A percentile compares a stretch with the other conserved stretches of the same genome.
These are phyloP conservation scores for Leptarthrus brevirostris DNA, from an alignment of 2,888 invertebrate genomes.

Conservation along the genomic window DNA sequence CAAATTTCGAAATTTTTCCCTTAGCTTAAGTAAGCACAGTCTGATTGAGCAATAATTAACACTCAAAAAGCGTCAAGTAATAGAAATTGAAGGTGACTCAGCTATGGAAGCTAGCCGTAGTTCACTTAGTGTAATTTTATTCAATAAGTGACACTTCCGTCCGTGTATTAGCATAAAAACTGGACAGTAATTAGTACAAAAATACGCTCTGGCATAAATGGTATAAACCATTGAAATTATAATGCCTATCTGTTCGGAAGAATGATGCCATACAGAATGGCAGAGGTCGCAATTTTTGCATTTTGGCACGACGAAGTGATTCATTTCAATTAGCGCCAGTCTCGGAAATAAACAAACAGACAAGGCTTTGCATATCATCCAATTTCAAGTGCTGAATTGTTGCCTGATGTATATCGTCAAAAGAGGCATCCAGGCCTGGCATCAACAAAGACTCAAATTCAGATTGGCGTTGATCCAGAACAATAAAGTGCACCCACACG, in stretches of 20 bases:
- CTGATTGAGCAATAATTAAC: not conserved
- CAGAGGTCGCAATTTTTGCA: not conserved
- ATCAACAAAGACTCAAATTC: not conserved
- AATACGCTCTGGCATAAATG: not conserved
- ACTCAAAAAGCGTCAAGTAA: not conserved
- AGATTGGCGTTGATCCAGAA: not conserved
- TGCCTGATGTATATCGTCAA: not conserved
- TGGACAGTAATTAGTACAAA: conserved; percentile 11
- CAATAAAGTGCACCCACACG: not conserved
- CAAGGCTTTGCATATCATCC: conserved; percentile 1
- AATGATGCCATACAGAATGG: too few species aligned
- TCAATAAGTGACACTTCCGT: conserved; percentile 38
- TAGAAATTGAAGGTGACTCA: not conserved
- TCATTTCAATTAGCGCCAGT: conserved; percentile 47
- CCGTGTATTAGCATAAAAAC: conserved; percentile 7
- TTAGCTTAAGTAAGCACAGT: too few species aligned
- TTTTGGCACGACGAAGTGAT: conserved; percentile 34
- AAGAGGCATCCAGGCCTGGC: not conserved
- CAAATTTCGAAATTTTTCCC: too few species aligned
- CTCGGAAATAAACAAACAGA: conserved; percentile 15
- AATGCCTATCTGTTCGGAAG: too few species aligned
- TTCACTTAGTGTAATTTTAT: not conserved
- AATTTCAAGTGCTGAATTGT: conserved; percentile 24
- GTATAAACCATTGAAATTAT: too few species aligned
- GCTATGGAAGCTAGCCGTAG: not conserved